Conservation (phyloP, 1,140 invertebrate genomes). For the Ptiloglossa arizonensis region DNA sequence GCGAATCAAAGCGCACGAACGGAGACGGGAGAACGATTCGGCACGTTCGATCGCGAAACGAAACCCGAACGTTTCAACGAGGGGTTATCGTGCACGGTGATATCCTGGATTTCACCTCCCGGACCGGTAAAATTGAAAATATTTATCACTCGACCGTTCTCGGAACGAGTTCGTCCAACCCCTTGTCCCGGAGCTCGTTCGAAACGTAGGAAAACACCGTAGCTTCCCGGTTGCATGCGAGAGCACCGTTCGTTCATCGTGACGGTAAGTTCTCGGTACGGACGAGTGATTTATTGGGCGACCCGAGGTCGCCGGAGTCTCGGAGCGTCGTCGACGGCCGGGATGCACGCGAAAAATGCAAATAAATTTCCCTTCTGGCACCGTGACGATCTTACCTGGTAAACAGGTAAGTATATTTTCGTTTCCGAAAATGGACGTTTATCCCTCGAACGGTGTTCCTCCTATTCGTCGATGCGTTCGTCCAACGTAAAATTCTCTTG, state of each 20-base stretch:
- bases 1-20: too few species aligned
- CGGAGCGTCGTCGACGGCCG: too few species aligned
- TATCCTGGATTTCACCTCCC: too few species aligned
- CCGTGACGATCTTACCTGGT: background rate
- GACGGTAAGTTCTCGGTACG: constrained; percentile 1
- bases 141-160: too few species aligned
- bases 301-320: constrained; percentile 1
- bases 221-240: constrained; percentile 8
- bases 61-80: too few species aligned
- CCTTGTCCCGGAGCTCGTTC: background rate
- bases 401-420: background rate
- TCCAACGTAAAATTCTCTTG: background rate
- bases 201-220: background rate
- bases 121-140: too few species aligned
- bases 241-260: background rate
- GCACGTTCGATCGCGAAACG: too few species aligned
- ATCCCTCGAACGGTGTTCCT: background rate
- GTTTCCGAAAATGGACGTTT: constrained; percentile 19
- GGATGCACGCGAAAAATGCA: background rate
- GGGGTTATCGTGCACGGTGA: too few species aligned
- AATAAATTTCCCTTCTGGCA: background rate
- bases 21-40: too few species aligned
- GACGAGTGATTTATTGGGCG: constrained; percentile 21
- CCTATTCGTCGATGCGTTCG: background rate
- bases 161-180: too few species aligned